A percentile compares a stretch with the other conserved stretches of the same genome.
phyloP scores from a whole-genome alignment of 2,888 invertebrate genomes.

The Lycaena phlaeas region DNA sequence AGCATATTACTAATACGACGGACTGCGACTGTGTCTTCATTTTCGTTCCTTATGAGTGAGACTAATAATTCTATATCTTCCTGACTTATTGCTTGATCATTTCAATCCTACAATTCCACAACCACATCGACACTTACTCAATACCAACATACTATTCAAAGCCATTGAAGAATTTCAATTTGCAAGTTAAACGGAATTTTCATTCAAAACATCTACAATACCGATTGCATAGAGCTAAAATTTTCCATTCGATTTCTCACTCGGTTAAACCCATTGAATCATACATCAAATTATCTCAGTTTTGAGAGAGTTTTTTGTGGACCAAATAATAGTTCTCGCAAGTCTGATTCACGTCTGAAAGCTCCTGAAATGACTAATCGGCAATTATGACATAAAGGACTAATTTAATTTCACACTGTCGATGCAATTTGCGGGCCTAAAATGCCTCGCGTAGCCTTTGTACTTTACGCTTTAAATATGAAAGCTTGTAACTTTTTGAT shows the following conservation, averaged over 20 bases:
- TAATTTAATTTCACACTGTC: slow-evolving; percentile 31
- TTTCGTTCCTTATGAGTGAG: too few species aligned
- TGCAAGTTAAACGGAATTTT: slow-evolving; percentile 1
- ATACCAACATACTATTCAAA: background rate
- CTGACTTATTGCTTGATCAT: too few species aligned
- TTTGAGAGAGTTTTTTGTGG: background rate
- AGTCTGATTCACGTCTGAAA: slow-evolving; percentile 28
- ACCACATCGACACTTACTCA: too few species aligned
- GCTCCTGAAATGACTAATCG: slow-evolving; percentile 33
- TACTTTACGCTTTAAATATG: background rate
- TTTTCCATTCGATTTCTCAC: slow-evolving; percentile 1
- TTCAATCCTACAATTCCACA: too few species aligned
- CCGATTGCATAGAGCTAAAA: background rate
- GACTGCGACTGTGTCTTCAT: too few species aligned
- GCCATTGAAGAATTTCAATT: background rate
- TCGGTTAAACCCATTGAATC: slow-evolving; percentile 8
- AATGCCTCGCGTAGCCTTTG: too few species aligned
- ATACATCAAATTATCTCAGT: background rate
- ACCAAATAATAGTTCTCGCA: slow-evolving; percentile 7
- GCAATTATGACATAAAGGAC: slow-evolving; percentile 25
- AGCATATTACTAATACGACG: too few species aligned
- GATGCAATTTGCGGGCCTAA: slow-evolving; percentile 19
- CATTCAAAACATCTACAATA: slow-evolving; percentile 1
- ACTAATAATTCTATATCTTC: too few species aligned
- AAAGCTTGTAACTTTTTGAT: too few species aligned